Evolutionary conservation across 1,140 invertebrate species (phyloP), one percentile per base, ranked within the genome.

Genomic region (Luehdorfia chinensis): DNA sequence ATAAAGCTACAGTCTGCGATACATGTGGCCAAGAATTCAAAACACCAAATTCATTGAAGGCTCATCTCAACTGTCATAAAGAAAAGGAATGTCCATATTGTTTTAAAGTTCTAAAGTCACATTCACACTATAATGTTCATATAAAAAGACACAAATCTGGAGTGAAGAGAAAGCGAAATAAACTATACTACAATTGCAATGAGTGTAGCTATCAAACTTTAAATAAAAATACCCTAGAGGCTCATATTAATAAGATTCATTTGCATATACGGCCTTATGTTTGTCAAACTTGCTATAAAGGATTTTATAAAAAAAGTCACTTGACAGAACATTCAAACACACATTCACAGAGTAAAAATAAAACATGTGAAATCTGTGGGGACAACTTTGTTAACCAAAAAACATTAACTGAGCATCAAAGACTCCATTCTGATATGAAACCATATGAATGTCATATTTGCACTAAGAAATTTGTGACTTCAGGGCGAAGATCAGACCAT

Each of bases 221-320:
- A 0, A 70, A 63, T 47, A 81, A 75, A 55, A 37, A 44, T 8
- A 69, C 59, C 4, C 45, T 76, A n/a, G 46, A 76, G 25, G 73
- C 60, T 0, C 77, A 81, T 48, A 66, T 57, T 14, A 75, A 81
- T 53, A 78, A 70, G 45, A 47, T 52, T 0, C 77, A 81, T 50
- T 59, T 76, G 9, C 36, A 66, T 32, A 55, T 47, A n/a, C 52
- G 69, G 28, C 73, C 73, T 1, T 64, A 59, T 41, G 30, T 57
- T 0, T 81, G 77, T 50, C 13, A 52, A 1, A 54, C 61, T 21
- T 81, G 77, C 47, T 50, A 37, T 7, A 81, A 75, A 65, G 54
- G 62, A n/a, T 81, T 76, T 50, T 76, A 66, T 27, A 74, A 65
- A 18, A 81, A 70, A 27, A 76, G 68, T 41, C 71, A 76, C 36